A percentile compares a stretch with the other conserved stretches of the same genome.
Evolutionary conservation across 2,113 vertebrate species (phyloP).

Genomic region (Mustela nigripes): DNA sequence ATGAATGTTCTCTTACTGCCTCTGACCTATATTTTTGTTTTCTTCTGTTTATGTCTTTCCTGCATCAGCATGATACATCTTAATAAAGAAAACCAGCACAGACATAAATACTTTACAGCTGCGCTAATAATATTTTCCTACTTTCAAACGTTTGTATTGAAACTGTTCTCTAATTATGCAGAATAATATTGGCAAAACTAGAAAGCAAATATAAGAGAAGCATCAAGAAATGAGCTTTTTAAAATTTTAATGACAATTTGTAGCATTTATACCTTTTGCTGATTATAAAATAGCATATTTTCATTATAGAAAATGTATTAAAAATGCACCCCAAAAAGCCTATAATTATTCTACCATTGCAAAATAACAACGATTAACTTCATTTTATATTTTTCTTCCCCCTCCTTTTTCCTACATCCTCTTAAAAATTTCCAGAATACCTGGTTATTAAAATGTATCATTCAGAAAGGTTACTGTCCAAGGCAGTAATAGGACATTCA

Average conservation of each 20-base stretch:
- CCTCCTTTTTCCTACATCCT: background rate
- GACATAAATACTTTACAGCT: background rate
- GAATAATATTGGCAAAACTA: conserved; percentile 24
- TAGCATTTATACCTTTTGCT: background rate
- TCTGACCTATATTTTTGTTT: conserved; percentile 59
- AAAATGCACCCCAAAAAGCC: background rate
- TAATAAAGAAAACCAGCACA: conserved; percentile 41
- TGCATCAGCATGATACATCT: conserved; percentile 37
- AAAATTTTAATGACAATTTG: background rate
- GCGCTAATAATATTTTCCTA: background rate
- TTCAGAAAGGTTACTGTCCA: background rate
- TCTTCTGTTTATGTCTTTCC: conserved; percentile 16
- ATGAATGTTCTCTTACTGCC: conserved; percentile 50
- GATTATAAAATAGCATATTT: background rate
- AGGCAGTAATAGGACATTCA: background rate
- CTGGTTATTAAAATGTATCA: background rate
- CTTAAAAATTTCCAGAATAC: background rate
- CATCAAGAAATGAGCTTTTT: conserved; percentile 2
- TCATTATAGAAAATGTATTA: conserved; percentile 1
- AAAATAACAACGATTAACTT: background rate
- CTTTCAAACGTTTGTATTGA: background rate
- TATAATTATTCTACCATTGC: background rate
- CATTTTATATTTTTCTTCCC: background rate
- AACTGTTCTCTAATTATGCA: background rate
- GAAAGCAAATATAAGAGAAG: conserved; percentile 18